A percentile compares a stretch with the other conserved stretches of the same genome.
Evolutionary conservation across 2,888 invertebrate species (phyloP).

Genomic region (Scaptomyza reducta): DNA sequence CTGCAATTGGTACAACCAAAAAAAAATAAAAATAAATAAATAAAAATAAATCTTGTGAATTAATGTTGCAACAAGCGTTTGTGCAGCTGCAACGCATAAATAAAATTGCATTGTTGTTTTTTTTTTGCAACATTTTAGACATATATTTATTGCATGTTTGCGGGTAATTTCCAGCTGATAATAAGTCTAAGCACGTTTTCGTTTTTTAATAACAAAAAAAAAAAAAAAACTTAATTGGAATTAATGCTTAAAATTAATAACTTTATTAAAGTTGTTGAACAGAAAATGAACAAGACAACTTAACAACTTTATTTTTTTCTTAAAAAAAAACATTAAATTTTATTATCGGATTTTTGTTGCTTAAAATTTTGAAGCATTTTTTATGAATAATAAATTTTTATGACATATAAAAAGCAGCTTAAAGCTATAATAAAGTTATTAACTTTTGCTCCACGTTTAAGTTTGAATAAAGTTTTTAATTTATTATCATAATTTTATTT

Average conservation of each 20-base stretch:
- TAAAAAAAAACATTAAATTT: neutral
- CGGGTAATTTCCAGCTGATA: slow-evolving; percentile 28
- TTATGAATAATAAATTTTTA: neutral
- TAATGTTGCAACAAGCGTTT: slow-evolving; percentile 29
- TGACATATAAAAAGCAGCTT: too few relatives aligned
- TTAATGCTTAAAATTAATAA: neutral
- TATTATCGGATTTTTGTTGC: neutral
- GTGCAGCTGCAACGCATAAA: slow-evolving; percentile 68
- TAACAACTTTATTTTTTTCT: neutral
- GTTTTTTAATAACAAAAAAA: neutral
- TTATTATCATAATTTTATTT: too few relatives aligned
- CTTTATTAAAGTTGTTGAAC: neutral
- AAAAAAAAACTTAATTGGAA: too few relatives aligned
- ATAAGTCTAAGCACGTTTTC: slow-evolving; percentile 19
- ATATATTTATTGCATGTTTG: slow-evolving; percentile 35
- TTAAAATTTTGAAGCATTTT: neutral
- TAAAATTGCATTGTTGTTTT: slow-evolving; percentile 13
- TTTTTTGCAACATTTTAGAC: slow-evolving; percentile 5
- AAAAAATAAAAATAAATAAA: slow-evolving; percentile 11
- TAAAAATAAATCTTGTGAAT: slow-evolving; percentile 8
- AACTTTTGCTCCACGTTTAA: neutral
- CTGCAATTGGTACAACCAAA: slow-evolving; percentile 16
- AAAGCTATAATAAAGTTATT: neutral
- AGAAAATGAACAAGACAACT: neutral
- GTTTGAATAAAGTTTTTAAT: neutral